A percentile compares a stretch with the other conserved stretches of the same genome.
Conservation (phyloP, 1,140 invertebrate genomes). For the Drosophila subpulchrella region DNA sequence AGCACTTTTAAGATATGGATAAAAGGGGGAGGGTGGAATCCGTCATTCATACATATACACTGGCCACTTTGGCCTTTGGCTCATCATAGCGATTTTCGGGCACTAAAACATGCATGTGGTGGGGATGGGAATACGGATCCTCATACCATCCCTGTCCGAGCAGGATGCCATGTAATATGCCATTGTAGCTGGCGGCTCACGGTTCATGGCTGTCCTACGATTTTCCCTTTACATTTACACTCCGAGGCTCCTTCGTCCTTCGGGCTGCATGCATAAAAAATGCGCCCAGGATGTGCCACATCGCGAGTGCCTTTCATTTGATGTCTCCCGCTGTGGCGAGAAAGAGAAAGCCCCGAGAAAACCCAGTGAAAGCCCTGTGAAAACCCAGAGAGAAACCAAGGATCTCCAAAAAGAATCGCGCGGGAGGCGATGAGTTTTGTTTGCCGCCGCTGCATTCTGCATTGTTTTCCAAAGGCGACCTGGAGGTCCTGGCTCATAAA, state of each 20-base stretch:
- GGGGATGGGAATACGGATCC: background rate
- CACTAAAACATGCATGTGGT: constrained; percentile 72
- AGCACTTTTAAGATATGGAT: constrained; percentile 22
- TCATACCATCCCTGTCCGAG: constrained; percentile 17
- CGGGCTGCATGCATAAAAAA: constrained; percentile 65
- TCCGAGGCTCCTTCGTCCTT: constrained; percentile 30
- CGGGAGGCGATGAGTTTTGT: constrained; percentile 61
- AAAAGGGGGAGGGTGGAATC: background rate
- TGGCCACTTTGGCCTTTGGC: constrained; percentile 62
- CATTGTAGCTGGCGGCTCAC: constrained; percentile 53
- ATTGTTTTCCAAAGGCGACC: constrained; percentile 26
- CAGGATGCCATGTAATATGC: constrained; percentile 68
- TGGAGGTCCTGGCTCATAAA: constrained; percentile 67
- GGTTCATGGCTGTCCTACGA: constrained; percentile 33
- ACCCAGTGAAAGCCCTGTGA: background rate
- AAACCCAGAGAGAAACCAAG: constrained; percentile 7
- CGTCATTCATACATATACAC: constrained; percentile 9
- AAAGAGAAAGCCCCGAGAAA: background rate
- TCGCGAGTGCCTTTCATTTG: constrained; percentile 56
- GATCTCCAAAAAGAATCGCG: constrained; percentile 45
- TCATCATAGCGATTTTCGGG: constrained; percentile 64
- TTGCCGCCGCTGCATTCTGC: constrained; percentile 37
- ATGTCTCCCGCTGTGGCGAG: constrained; percentile 60
- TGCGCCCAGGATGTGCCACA: constrained; percentile 65
- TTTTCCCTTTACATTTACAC: background rate